Base-by-base conservation (phyloP, 2,888 invertebrate species). In the Psylliodes chrysocephalus region DNA sequence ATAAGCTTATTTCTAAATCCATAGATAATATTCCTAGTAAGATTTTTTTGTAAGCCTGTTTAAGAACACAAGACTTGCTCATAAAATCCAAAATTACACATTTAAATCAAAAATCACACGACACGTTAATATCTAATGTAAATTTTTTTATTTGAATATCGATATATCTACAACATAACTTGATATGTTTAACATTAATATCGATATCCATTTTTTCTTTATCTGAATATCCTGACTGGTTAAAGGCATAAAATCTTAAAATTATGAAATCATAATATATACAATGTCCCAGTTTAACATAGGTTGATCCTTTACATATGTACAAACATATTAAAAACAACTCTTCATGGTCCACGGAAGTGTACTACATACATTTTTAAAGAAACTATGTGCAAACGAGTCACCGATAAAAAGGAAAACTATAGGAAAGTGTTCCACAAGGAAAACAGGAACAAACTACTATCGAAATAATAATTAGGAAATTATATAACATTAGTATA, bases 151-250 rank as follows among this genome's bases (percentile, higher is more conserved):
- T 19, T 52, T 38, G 38, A 22, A 52, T 52, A 52, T 52, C 38
- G 52, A 52, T 38, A 52, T 35, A 35, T 25, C 12, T 52, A 52
- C 25, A 19, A 52, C 33, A 52, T 33, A 18, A 28, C 14, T 49
- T 55, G 33, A 55, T 55, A 44, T 30, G 46, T 46, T 44, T 30
- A 17, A 55, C 28, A 55, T 15, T 15, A 55, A 55, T 55, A 46
- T 44, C 28, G 30, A 55, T 55, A 55, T 44, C 28, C 55, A 40
- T 14, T n/a, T 42, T 55, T 28, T 33, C 5, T 17, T 40, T 54
- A 22, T 44, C 28, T 49, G 49, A 12, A 28, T 49, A 28, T 49
- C 28, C 49, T 49, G 49, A 49, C 14, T 49, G 14, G 25, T 49
- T 49, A 49, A 49, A 49, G 49, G 49, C 49, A 28, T 28, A 49